Percentiles rank a stretch among this genome's conserved stretches.
Evolutionary conservation across 2,113 vertebrate genomes (phyloP).

Genomic region (Triplophysa tibetana): DNA sequence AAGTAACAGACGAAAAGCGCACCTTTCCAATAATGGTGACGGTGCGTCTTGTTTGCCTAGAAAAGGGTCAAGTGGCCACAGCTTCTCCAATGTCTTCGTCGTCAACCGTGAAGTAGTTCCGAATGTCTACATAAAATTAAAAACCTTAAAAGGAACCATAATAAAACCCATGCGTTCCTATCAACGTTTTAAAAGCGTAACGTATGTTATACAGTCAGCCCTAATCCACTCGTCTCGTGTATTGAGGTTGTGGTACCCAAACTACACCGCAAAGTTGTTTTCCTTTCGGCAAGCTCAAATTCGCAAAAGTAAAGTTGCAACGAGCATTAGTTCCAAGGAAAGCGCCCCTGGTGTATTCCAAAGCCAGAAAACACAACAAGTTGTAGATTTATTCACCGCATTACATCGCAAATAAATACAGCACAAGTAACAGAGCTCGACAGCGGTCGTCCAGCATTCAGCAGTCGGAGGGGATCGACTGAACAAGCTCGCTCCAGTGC

Average conservation of each 20-base stretch:
- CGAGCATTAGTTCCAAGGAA: slow-evolving; percentile 2
- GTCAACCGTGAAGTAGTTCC: slow-evolving; percentile 31
- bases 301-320: slow-evolving; percentile 24
- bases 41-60: slow-evolving; percentile 54
- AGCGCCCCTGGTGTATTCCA: neutral
- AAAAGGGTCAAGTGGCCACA: slow-evolving; percentile 66
- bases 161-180: neutral
- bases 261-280: slow-evolving; percentile 33
- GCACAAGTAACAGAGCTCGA: neutral
- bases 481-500: slow-evolving; percentile 39
- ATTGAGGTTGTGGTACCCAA: neutral
- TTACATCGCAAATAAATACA: slow-evolving; percentile 10
- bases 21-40: neutral
- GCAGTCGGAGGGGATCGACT: slow-evolving; percentile 23
- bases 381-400: slow-evolving; percentile 4
- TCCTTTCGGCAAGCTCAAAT: slow-evolving; percentile 1
- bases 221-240: slow-evolving; percentile 10
- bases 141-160: neutral
- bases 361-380: neutral
- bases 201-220: neutral
- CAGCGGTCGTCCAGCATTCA: slow-evolving; percentile 3
- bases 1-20: neutral
- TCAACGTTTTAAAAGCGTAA: slow-evolving; percentile 20
- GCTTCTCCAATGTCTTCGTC: slow-evolving; percentile 67
- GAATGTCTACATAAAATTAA: neutral